Evolutionary conservation across 2,113 vertebrate species (phyloP), one percentile per base, ranked within the genome.

Genomic region (Clinocottus analis): DNA sequence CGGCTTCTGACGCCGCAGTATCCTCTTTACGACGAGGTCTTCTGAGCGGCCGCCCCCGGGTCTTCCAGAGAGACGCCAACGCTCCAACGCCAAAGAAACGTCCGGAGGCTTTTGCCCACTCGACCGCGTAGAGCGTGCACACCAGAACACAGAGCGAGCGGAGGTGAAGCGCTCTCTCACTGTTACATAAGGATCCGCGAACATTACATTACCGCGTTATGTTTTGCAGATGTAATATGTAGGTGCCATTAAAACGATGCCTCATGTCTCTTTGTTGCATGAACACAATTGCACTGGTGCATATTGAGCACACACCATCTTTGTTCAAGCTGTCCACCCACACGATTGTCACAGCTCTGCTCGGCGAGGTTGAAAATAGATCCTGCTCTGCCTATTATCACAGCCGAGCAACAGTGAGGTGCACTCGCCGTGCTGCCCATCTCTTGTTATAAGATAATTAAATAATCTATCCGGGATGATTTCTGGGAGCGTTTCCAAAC

Each of bases 331-430:
- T 59, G 58, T 77, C 76, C 81, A 35, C 90, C 90, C 81, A 87
- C 89, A 71, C 85, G 70, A 61, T 67, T 67, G 82, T 85, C 85
- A 83, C 85, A 60, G 83, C 83, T 86, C 78, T 7, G 84, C 49
- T 63, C 61, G 70, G 79, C 12, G 27, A 47, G 43, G 65, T 76
- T 64, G 77, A 73, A 91, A 90, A 90, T 88, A 80, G 85, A 79
- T 85, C 0, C 55, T 73, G 83, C 43, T 0, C 79, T 83, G 72
- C 35, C 41, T 69, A 61, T 85, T 79, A 82, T 80, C 80, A 83
- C 70, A 63, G 71, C 66, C 16, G 53, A 72, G 72, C 25, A 53
- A 55, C 75, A 59, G 59, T 29, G 62, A 79, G 63, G 35, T 51
- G 72, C 64, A 3, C 72, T 41, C 31, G 60, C 51, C 23, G 51